These are phyloP conservation scores for Lordiphosa collinella DNA, from an alignment of 1,140 invertebrate species.

Conservation along the genomic window DNA sequence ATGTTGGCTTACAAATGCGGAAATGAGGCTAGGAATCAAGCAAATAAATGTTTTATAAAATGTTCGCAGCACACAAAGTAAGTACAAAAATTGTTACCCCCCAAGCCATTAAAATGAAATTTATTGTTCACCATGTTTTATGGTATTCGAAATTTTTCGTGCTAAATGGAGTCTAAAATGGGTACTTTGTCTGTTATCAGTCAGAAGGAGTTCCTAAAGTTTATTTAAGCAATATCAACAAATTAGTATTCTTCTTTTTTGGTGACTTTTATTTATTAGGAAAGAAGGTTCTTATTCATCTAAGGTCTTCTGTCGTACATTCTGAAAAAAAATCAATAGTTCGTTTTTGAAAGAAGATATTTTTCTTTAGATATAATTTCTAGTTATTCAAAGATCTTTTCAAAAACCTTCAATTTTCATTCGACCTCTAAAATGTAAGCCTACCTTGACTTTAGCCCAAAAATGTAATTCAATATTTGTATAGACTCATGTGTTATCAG, in stretches of 20 bases:
- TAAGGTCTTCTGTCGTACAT: too few species aligned
- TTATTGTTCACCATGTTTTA: conserved; percentile 71
- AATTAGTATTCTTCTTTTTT: too few species aligned
- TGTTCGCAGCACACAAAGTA: conserved; percentile 60
- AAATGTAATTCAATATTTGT: not conserved
- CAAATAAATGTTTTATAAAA: conserved; percentile 78
- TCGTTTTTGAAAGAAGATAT: too few species aligned
- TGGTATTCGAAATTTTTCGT: conserved; percentile 50
- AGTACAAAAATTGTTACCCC: not conserved
- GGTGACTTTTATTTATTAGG: too few species aligned
- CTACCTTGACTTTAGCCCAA: too few species aligned
- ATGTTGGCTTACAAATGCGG: conserved; percentile 44
- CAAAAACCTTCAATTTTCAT: not conserved
- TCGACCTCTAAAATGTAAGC: not conserved
- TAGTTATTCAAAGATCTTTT: too few species aligned
- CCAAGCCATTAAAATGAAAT: conserved; percentile 69
- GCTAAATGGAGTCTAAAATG: conserved; percentile 10
- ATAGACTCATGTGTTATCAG: conserved; percentile 1
- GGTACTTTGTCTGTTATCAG: not conserved
- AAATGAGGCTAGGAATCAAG: conserved; percentile 77
- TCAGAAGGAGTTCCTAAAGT: not conserved
- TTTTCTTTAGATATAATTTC: too few species aligned
- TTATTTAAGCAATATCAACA: not conserved
- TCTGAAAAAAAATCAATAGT: too few species aligned
- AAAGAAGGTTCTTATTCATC: too few species aligned